Conservation (phyloP, 2,113 vertebrate genomes). For the Hippocampus comes region DNA sequence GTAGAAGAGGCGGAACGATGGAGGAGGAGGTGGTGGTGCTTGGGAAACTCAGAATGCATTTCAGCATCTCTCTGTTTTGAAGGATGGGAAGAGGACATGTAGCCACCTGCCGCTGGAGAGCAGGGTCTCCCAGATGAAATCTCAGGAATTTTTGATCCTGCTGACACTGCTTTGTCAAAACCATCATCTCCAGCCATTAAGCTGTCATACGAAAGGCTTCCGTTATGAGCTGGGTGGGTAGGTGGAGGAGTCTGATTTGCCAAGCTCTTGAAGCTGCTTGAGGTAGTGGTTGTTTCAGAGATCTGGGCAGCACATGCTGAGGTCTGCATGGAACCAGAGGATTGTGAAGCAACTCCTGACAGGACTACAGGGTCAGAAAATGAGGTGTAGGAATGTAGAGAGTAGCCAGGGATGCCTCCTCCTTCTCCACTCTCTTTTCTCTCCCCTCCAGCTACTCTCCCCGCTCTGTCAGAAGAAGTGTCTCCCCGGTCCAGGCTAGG, state of each 20-base stretch:
- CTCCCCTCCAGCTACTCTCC: slow-evolving; percentile 40
- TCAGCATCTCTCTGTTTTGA: slow-evolving; percentile 82
- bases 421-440: slow-evolving; percentile 23
- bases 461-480: slow-evolving; percentile 32
- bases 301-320: slow-evolving; percentile 68
- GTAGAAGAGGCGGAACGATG: slow-evolving; percentile 72
- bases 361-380: slow-evolving; percentile 82
- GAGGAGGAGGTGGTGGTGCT: slow-evolving; percentile 63
- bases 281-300: slow-evolving; percentile 83
- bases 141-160: slow-evolving; percentile 62
- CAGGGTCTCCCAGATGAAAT: slow-evolving; percentile 49
- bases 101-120: slow-evolving; percentile 74
- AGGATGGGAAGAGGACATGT: slow-evolving; percentile 84
- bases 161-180: slow-evolving; percentile 71
- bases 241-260: slow-evolving; percentile 85
- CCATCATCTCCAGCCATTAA: slow-evolving; percentile 84
- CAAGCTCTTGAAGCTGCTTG: slow-evolving; percentile 91
- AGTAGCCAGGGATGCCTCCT: slow-evolving; percentile 67
- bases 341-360: slow-evolving; percentile 76
- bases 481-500: slow-evolving; percentile 85
- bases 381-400: slow-evolving; percentile 74
- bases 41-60: slow-evolving; percentile 67
- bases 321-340: slow-evolving; percentile 84
- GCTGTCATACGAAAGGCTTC: slow-evolving; percentile 90
- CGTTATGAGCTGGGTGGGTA: slow-evolving; percentile 73